Percentiles rank a stretch among this genome's conserved stretches.
Evolutionary conservation across 1,140 invertebrate genomes (phyloP).

Genomic region (Drosophila grimshawi): DNA sequence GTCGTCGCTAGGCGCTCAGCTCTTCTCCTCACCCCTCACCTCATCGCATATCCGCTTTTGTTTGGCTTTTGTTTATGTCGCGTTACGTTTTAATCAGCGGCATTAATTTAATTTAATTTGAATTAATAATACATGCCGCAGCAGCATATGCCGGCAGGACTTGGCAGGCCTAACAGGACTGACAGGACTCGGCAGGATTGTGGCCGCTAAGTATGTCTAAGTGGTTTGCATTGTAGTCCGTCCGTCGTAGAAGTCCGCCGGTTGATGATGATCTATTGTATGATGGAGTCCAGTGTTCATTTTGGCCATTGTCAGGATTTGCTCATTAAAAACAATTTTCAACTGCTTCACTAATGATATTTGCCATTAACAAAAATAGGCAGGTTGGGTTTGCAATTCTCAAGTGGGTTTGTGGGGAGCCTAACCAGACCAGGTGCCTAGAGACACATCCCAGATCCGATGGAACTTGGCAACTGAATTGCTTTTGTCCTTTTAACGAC

Average conservation of each 20-base stretch:
- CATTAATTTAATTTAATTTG: slow-evolving; percentile 83
- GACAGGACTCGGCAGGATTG: neutral
- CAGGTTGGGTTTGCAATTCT: neutral
- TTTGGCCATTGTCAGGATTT: slow-evolving; percentile 30
- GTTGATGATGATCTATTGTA: slow-evolving; percentile 60
- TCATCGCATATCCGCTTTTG: neutral
- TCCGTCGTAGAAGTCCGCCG: slow-evolving; percentile 4
- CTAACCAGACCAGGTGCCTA: slow-evolving; percentile 16
- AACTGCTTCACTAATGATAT: slow-evolving; percentile 40
- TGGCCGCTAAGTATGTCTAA: slow-evolving; percentile 70
- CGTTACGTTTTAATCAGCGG: slow-evolving; percentile 68
- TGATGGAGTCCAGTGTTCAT: slow-evolving; percentile 31
- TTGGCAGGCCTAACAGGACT: neutral
- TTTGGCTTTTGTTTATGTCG: slow-evolving; percentile 60
- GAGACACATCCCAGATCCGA: slow-evolving; percentile 1
- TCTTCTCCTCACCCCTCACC: too few species aligned
- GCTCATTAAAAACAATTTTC: slow-evolving; percentile 46
- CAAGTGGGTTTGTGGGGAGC: slow-evolving; percentile 12
- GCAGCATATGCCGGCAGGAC: slow-evolving; percentile 1
- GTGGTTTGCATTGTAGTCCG: slow-evolving; percentile 52
- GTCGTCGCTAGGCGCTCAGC: slow-evolving; percentile 37
- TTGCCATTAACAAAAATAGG: neutral
- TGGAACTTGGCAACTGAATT: slow-evolving; percentile 21
- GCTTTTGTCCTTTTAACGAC: slow-evolving; percentile 2
- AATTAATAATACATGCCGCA: slow-evolving; percentile 65